These are phyloP conservation scores for Drosophila murphyi DNA, from an alignment of 1,140 invertebrate genomes.

Conservation along the genomic window DNA sequence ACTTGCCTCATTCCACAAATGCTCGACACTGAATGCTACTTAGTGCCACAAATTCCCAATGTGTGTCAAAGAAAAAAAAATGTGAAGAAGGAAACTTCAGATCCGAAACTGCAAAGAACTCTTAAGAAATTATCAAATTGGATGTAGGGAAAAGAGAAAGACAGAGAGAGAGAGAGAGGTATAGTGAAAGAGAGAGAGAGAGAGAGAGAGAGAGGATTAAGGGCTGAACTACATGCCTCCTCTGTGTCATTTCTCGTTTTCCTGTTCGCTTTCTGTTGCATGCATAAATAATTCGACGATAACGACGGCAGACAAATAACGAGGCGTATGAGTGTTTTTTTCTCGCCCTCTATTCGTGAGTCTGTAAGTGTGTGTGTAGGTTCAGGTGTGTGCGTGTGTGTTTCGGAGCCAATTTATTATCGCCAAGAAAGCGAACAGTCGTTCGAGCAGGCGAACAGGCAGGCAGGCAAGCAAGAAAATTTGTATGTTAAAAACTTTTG, in stretches of 20 bases:
- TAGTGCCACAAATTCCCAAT: constrained; percentile 38
- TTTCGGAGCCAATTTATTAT: constrained; percentile 74
- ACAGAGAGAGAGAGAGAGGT: constrained; percentile 16
- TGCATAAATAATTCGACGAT: constrained; percentile 78
- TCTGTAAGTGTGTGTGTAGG: constrained; percentile 24
- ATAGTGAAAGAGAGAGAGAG: no score
- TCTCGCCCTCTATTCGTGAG: constrained; percentile 28
- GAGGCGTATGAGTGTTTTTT: constrained; percentile 38
- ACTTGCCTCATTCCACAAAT: constrained; percentile 51
- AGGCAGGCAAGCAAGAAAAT: constrained; percentile 56
- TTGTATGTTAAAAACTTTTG: constrained; percentile 78
- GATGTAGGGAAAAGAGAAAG: not conserved
- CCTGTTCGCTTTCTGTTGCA: constrained; percentile 55
- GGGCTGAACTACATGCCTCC: not conserved
- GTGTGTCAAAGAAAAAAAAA: constrained; percentile 22
- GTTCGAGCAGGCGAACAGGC: constrained; percentile 44
- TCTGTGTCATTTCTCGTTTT: constrained; percentile 27
- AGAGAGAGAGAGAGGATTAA: not conserved
- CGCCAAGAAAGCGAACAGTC: constrained; percentile 56
- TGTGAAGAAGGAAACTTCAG: constrained; percentile 7
- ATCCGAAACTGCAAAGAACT: constrained; percentile 40
- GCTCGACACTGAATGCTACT: constrained; percentile 58
- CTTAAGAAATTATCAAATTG: constrained; percentile 77
- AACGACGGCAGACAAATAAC: constrained; percentile 63
- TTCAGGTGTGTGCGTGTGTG: constrained; percentile 14